Evolutionary conservation across 2,888 invertebrate species (phyloP), one percentile per base, ranked within the genome.

Genomic region (Cerastoderma edule): DNA sequence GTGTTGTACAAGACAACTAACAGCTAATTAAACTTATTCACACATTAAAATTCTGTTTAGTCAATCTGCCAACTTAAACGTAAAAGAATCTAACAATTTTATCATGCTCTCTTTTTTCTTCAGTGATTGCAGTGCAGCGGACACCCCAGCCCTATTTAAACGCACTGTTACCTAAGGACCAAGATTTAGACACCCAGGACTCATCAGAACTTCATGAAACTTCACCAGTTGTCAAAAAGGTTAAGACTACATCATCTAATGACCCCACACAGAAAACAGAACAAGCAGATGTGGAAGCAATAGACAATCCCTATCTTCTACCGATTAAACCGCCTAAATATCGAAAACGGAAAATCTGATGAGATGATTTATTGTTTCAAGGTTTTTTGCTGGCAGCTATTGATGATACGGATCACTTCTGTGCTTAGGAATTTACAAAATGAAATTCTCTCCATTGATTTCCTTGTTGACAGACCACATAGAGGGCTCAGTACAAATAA

Each of bases 151-250:
- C 97, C 1, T 98, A 98, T 91, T 92, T 97, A 53, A 95, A 96
- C 77, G 97, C 98, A 3, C 94, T 98, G 32, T 93, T 98, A 87
- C 98, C 98, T 0, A 96, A 96, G 85, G 98, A 99, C 93, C 98
- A 98, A 94, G 96, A 98, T 46, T 97, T 98, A 92, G 98, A 98
- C 90, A 89, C 91, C 50, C 97, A 97, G 90, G 16, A 69, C 32
- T 19, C 57, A 19, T 50, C 46, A 6, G 33, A 22, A 35, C 48
- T 46, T 2, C 30, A 48, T 32, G 60, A 68, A 44, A 57, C 28
- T 19, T 53, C 67, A 1, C 33, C 66, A 24, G 66, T 50, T n/a
- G 30, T n/a, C 2, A 27, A 35, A 54, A 44, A 65, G 32, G 24
- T 28, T 10, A 65, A 22, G 28, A 13, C 44, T 16, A 44, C 13